These are phyloP conservation scores for Seriola aureovittata DNA, from an alignment of 2,113 vertebrate genomes.

Conservation along the genomic window DNA sequence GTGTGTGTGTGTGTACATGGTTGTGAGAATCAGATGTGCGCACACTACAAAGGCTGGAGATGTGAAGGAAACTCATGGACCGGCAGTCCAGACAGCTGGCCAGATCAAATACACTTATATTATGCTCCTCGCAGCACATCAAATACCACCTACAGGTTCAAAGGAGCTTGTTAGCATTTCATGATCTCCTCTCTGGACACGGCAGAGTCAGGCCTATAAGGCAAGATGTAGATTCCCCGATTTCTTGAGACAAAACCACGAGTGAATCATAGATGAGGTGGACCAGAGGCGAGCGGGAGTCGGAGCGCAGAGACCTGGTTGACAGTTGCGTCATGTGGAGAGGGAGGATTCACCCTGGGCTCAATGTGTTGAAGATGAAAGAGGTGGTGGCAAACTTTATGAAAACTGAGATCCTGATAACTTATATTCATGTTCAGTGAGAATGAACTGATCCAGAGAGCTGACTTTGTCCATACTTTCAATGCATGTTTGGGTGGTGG, in stretches of 20 bases:
- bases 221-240: constrained; percentile 11
- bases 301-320: background rate
- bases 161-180: constrained; percentile 66
- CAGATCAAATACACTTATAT: constrained; percentile 59
- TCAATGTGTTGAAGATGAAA: constrained; percentile 25
- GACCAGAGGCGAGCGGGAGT: constrained; percentile 1
- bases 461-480: background rate
- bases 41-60: constrained; percentile 64
- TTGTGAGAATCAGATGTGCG: background rate
- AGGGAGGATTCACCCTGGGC: constrained; percentile 10
- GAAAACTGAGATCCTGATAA: background rate
- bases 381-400: constrained; percentile 12
- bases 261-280: constrained; percentile 20
- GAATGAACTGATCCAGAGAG: background rate
- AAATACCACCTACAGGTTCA: constrained; percentile 73
- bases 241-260: constrained; percentile 36
- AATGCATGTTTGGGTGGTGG: too few species aligned
- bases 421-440: background rate
- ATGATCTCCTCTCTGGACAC: constrained; percentile 51
- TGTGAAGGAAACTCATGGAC: constrained; percentile 52
- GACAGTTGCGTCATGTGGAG: constrained; percentile 23
- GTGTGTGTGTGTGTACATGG: background rate
- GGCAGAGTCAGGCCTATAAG: background rate
- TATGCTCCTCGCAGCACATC: constrained; percentile 57
- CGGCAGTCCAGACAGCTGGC: constrained; percentile 40